Conservation (phyloP, 1,140 invertebrate species). For the Proctacanthus coquilletti region DNA sequence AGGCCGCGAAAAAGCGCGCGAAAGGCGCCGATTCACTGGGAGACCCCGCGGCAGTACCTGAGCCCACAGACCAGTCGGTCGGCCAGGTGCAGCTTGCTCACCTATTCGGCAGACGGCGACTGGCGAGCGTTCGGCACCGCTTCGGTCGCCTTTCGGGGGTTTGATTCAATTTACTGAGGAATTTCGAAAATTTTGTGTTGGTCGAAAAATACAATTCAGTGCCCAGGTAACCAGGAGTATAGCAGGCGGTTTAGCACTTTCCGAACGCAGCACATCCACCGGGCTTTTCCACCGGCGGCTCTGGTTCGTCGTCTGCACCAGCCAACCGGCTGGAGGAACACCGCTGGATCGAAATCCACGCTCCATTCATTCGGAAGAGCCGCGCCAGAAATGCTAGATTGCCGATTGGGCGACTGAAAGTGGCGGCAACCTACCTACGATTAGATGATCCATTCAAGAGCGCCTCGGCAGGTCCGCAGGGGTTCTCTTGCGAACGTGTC, state of each 20-base stretch:
- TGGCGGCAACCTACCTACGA: too few species aligned
- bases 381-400: too few species aligned
- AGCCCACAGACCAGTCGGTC: background rate
- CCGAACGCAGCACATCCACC: too few species aligned
- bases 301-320: too few species aligned
- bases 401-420: too few species aligned
- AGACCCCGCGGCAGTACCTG: background rate
- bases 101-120: background rate
- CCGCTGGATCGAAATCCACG: too few species aligned
- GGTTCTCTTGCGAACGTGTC: too few species aligned
- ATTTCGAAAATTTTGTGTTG: conserved; percentile 1
- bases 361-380: too few species aligned
- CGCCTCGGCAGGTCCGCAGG: too few species aligned
- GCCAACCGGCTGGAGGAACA: too few species aligned
- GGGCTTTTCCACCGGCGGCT: too few species aligned
- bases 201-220: background rate
- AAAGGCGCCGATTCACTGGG: background rate
- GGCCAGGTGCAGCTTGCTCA: background rate
- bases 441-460: too few species aligned
- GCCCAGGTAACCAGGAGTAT: background rate
- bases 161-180: background rate
- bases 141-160: background rate
- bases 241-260: background rate
- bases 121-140: background rate
- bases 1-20: background rate